Conservation (phyloP, 2,797 vertebrate species). For the Carduelis carduelis region DNA sequence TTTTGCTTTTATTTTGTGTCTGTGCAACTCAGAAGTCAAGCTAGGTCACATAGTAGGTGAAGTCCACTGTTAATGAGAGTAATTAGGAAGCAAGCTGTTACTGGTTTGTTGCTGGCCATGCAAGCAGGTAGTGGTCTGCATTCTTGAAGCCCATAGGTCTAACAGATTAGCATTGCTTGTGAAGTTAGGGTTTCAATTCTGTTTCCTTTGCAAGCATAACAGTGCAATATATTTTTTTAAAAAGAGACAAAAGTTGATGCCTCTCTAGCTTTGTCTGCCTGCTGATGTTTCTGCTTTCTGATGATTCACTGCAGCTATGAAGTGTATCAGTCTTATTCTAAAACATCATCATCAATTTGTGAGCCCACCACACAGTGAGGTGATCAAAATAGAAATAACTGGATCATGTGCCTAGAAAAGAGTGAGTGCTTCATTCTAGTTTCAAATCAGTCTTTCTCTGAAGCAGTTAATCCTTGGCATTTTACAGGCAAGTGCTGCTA, state of each 20-base stretch:
- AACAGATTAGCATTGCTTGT: not conserved
- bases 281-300: not conserved
- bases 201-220: not conserved
- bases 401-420: not conserved
- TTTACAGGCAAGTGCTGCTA: conserved; percentile 25
- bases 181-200: not conserved
- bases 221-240: not conserved
- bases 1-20: not conserved
- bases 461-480: conserved; percentile 58
- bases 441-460: conserved; percentile 41
- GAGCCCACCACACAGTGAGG: not conserved
- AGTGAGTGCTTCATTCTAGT: conserved; percentile 19
- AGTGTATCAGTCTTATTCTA: not conserved
- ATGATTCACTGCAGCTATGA: not conserved
- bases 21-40: not conserved
- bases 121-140: not conserved
- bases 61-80: not conserved
- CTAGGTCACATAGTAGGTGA: not conserved
- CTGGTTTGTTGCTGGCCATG: not conserved
- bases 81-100: not conserved
- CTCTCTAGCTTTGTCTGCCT: not conserved
- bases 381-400: conserved; percentile 10
- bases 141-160: not conserved
- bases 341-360: not conserved
- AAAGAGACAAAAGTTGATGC: not conserved